Percentiles rank a stretch among this genome's conserved stretches.
Conservation (phyloP, 2,888 invertebrate species). For the Cheilosia scutellata region DNA sequence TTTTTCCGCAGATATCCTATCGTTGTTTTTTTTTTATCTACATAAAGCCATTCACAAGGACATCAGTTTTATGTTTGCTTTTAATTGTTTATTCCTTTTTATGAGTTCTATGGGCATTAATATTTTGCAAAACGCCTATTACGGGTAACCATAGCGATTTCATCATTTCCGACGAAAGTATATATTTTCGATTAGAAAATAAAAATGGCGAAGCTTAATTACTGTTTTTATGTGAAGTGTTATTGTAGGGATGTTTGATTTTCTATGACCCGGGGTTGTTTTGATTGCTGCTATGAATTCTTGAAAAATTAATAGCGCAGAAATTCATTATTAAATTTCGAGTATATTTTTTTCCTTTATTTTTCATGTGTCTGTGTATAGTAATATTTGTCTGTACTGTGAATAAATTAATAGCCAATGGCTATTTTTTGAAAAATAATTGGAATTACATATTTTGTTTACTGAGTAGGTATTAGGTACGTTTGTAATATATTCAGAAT, state of each 20-base stretch:
- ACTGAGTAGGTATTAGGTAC: too few species aligned
- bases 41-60: conserved; percentile 54
- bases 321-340: conserved; percentile 26
- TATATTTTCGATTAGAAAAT: conserved; percentile 52
- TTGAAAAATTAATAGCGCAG: conserved; percentile 37
- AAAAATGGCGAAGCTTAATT: conserved; percentile 39
- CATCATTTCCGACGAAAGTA: conserved; percentile 35
- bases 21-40: conserved; percentile 39
- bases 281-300: conserved; percentile 33
- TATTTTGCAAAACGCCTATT: conserved; percentile 61
- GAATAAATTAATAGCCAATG: too few species aligned
- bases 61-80: conserved; percentile 61
- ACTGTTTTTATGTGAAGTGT: conserved; percentile 24
- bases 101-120: conserved; percentile 3
- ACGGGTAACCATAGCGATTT: conserved; percentile 57
- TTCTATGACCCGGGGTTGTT: conserved; percentile 13
- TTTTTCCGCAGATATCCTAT: conserved; percentile 33
- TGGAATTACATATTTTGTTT: too few species aligned
- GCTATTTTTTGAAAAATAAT: too few species aligned
- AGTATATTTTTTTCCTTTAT: conserved; percentile 4
- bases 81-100: conserved; percentile 55
- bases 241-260: conserved; percentile 16
- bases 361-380: background rate
- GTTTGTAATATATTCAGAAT: too few species aligned
- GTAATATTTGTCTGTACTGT: too few species aligned